Evolutionary conservation across 2,888 invertebrate species (phyloP).

Genomic region (Erebia palarica): DNA sequence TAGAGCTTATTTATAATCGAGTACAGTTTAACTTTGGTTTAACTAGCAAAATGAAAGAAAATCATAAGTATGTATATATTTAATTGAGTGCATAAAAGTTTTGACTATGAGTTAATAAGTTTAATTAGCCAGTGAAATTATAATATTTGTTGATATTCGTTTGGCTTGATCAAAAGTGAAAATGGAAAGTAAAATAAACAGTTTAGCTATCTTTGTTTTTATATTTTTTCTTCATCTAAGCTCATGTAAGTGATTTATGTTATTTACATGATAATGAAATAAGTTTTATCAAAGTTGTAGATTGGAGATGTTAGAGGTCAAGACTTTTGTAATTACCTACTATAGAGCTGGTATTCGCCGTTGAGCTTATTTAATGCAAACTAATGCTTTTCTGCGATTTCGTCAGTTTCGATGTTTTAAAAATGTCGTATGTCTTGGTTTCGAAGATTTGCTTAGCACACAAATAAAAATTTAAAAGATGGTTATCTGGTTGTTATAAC

Average conservation of each 20-base stretch:
- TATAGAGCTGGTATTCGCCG: not conserved
- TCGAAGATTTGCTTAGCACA: too few species aligned
- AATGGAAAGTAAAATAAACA: slow-evolving; percentile 6
- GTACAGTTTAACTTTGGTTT: too few species aligned
- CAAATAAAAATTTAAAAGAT: too few species aligned
- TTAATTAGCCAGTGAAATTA: not conserved
- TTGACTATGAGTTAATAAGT: not conserved
- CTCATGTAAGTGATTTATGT: slow-evolving; percentile 37
- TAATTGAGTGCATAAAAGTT: not conserved
- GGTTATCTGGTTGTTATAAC: too few species aligned
- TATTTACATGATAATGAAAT: slow-evolving; percentile 9
- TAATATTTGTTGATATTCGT: not conserved
- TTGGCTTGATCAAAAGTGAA: slow-evolving; percentile 9
- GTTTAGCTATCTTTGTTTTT: not conserved
- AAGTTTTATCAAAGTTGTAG: slow-evolving; percentile 20
- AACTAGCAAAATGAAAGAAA: not conserved
- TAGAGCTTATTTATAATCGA: not conserved
- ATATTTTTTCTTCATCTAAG: slow-evolving; percentile 34
- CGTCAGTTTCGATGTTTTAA: too few species aligned
- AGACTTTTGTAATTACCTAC: slow-evolving; percentile 24
- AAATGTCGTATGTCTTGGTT: too few species aligned
- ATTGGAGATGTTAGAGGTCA: slow-evolving; percentile 41
- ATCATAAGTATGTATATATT: not conserved
- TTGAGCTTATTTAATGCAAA: not conserved
- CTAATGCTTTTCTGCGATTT: not conserved